Evolutionary conservation across 53 echinoderm and acorn worm species (phyloP), one percentile per base, ranked within the genome.

Genomic region (Zoroaster sp.): DNA sequence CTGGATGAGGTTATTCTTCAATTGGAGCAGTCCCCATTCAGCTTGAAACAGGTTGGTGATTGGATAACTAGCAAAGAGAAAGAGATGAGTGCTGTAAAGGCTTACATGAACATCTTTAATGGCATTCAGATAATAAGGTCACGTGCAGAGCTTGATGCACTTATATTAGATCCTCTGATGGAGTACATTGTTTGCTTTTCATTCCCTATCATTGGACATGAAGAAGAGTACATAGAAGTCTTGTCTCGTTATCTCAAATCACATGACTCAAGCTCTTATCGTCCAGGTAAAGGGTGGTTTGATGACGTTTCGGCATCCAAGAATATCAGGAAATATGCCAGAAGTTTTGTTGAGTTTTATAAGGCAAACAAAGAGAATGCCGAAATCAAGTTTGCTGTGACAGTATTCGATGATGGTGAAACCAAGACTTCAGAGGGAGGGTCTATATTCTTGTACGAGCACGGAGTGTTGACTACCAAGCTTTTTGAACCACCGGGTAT

Each of bases 401-500:
- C 46, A 37, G 74, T 80, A 18, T 81, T 81, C 35, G 55, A 42
- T 4, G 77, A 76, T 23, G 66, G 23, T 35, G 44, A 63, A 66
- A 5, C 0, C 0, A 3, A 35, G 66, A 0, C 23, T 23, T 17
- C 37, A 13, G 41, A 3, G 35, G 33, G 70, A 28, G 79, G 71
- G 23, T 31, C 89, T 10, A 44, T 89, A 13, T 46, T 35, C 15
- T 20, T 79, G 53, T 80, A 89, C n/a, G 80, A 55, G 13, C 75
- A 54, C 20, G 89, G 85, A 2, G 25, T 41, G 13, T 33, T 83
- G 25, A 44, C 72, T 5, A 17, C 74, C 10, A 40, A 83, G 15
- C 71, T 13, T 42, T 92, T 87, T 38, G 85, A 89, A 71, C 89
- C 86, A 68, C 89, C 89, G 12, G 80, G 83, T 31, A 52, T 59